These are phyloP conservation scores for Origma solitaria DNA, from an alignment of 2,113 vertebrate genomes.

Conservation along the genomic window DNA sequence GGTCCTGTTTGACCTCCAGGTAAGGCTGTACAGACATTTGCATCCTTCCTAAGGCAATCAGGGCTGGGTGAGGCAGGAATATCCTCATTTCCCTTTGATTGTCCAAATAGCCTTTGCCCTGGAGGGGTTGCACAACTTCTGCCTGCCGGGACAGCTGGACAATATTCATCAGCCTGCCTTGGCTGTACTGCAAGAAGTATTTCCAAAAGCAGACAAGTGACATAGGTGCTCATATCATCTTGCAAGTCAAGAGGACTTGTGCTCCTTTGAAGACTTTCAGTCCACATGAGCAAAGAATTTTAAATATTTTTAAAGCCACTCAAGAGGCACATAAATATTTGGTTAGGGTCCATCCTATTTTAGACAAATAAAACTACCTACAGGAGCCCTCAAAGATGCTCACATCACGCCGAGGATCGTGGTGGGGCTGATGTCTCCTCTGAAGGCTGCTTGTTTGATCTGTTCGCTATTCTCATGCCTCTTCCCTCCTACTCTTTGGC, in stretches of 20 bases:
- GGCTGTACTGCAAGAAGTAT: neutral
- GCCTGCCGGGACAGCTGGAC: neutral
- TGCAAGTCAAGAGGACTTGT: neutral
- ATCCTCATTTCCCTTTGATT: constrained; percentile 11
- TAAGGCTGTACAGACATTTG: neutral
- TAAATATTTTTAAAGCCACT: constrained; percentile 8
- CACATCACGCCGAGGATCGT: neutral
- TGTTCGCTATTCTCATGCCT: neutral
- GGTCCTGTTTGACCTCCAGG: neutral
- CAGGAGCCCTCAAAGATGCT: neutral
- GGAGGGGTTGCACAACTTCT: neutral
- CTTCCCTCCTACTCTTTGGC: neutral
- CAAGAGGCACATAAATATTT: constrained; percentile 5
- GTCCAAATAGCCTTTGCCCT: neutral
- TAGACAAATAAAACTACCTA: constrained; percentile 14
- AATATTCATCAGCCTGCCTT: neutral
- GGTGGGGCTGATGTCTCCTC: neutral
- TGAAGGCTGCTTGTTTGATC: neutral
- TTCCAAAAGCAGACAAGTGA: neutral
- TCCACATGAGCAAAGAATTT: neutral
- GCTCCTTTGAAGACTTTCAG: neutral
- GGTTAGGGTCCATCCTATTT: neutral
- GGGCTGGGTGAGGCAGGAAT: neutral
- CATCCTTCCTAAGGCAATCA: neutral
- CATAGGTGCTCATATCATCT: neutral